phyloP scores from a whole-genome alignment of 1,140 invertebrate species.

The Cardiocondyla obscurior region DNA sequence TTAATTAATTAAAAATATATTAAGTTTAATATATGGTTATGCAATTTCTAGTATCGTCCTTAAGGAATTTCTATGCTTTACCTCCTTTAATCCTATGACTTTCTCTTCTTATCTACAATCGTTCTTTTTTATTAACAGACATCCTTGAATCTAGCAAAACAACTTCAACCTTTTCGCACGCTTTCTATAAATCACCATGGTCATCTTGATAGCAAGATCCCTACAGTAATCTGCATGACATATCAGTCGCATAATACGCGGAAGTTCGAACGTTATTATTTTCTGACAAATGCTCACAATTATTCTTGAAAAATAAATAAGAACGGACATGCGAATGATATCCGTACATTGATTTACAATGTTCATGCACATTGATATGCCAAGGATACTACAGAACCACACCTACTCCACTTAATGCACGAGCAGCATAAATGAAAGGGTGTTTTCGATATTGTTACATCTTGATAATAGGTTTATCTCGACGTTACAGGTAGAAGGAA shows the following conservation, averaged over 20 bases:
- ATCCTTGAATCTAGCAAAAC: constrained; percentile 30
- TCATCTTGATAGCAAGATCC: not conserved
- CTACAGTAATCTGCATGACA: not conserved
- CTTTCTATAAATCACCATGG: constrained; percentile 16
- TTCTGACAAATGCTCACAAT: not conserved
- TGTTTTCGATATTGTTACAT: not conserved
- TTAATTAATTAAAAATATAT: not conserved
- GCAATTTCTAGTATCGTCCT: not conserved
- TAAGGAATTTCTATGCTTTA: not conserved
- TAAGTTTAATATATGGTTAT: not conserved
- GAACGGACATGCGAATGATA: not conserved
- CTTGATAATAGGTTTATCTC: not conserved
- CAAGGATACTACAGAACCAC: not conserved
- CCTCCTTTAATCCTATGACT: constrained; percentile 16
- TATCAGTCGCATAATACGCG: not conserved
- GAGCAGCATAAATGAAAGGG: not conserved
- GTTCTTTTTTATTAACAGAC: constrained; percentile 18
- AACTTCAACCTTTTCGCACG: not conserved
- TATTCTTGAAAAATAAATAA: not conserved
- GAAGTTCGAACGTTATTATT: not conserved
- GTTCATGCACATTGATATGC: not conserved
- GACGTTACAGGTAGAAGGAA: constrained; percentile 15
- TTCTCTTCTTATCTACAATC: constrained; percentile 43
- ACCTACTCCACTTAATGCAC: not conserved
- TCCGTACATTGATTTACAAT: not conserved